Evolutionary conservation across 2,113 vertebrate genomes (phyloP), one percentile per base, ranked within the genome.

Genomic region (Pyrgilauda ruficollis): DNA sequence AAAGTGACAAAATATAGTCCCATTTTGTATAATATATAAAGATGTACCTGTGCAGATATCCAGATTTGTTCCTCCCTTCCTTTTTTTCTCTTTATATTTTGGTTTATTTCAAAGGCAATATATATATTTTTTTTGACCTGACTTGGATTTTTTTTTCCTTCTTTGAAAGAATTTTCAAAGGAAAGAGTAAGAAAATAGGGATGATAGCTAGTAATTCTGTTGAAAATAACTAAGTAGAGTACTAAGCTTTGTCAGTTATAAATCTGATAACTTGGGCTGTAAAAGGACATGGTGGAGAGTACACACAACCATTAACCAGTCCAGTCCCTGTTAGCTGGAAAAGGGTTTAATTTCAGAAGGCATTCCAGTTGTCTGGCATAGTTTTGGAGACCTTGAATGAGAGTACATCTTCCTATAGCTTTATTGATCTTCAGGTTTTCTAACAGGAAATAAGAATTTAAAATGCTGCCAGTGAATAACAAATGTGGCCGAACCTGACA

Each of bases 341-440:
- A 61, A 37, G 2, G 2, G 4, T 78, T 75, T 78, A 11, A 46
- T 86, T 96, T 79, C 85, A 87, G 88, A 74, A 87, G 16, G 46
- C 70, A 27, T 69, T 74, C 52, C 49, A 70, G 31, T 91, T 91
- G 19, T 70, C 56, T 90, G 81, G 44, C 64, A 58, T n/a, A 16
- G 5, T 84, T 94, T 90, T 5, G 55, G 85, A 89, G 82, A 91
- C 31, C 28, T 63, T 89, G 62, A 74, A 86, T 74, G 69, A 62
- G 55, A 88, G n/a, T 67, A 39, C 39, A 44, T 89, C 64, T 91
- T 88, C 62, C 43, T 63, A 88, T 88, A 81, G 37, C 63, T 24
- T 56, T 94, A 77, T 77, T 89, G 82, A 95, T 95, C 88, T 74
- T 90, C 18, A 82, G 26, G 19, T 84, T 90, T 94, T 91, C 78